These are phyloP conservation scores for Herminia tarsipennalis DNA, from an alignment of 2,888 invertebrate species.

Conservation along the genomic window DNA sequence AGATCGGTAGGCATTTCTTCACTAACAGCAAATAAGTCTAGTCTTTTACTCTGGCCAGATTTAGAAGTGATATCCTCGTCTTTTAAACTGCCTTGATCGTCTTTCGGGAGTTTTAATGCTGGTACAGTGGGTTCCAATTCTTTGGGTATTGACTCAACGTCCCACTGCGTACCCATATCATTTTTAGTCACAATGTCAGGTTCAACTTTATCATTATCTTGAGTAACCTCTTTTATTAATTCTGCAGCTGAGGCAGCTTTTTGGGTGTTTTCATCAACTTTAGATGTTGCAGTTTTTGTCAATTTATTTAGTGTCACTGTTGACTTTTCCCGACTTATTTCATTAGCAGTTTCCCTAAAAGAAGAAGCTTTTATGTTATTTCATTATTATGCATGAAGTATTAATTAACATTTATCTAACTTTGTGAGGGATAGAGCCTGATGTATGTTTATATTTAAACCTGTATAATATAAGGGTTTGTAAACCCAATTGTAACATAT, in stretches of 20 bases:
- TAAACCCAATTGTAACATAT: too few species aligned
- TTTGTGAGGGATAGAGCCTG: too few species aligned
- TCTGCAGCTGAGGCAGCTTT: slow-evolving; percentile 21
- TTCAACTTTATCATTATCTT: slow-evolving; percentile 28
- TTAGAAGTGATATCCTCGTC: slow-evolving; percentile 53
- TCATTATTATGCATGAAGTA: background rate
- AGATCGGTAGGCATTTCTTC: slow-evolving; percentile 78
- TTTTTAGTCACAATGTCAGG: slow-evolving; percentile 35
- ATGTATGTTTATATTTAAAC: too few species aligned
- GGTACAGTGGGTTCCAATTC: slow-evolving; percentile 69
- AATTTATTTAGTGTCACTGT: slow-evolving; percentile 51
- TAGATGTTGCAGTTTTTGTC: slow-evolving; percentile 41
- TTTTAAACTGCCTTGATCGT: slow-evolving; percentile 57
- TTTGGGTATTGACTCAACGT: slow-evolving; percentile 56
- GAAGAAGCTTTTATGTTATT: background rate
- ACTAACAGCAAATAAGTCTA: slow-evolving; percentile 76
- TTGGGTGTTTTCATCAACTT: slow-evolving; percentile 30
- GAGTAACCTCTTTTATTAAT: slow-evolving; percentile 27
- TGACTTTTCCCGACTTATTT: slow-evolving; percentile 73
- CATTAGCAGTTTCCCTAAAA: slow-evolving; percentile 74
- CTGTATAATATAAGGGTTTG: too few species aligned
- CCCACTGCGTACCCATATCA: slow-evolving; percentile 78
- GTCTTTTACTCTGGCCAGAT: slow-evolving; percentile 58
- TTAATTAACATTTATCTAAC: too few species aligned
- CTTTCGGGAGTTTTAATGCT: slow-evolving; percentile 57